Base-by-base conservation (phyloP, 2,888 invertebrate species). In the Idaea biselata region DNA sequence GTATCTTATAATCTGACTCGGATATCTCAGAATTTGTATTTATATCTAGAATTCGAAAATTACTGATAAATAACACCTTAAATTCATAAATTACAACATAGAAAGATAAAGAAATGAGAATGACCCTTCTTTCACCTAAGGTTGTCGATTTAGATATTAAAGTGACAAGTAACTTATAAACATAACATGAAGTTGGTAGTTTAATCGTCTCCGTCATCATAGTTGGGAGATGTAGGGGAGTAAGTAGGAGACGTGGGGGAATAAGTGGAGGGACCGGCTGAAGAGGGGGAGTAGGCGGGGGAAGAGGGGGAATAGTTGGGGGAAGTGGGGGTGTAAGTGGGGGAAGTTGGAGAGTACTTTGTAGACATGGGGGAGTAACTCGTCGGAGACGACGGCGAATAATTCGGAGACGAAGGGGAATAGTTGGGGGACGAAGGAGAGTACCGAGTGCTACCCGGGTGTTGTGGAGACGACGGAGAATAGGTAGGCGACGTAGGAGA, bases 281-380 rank as follows among this genome's bases (percentile, higher is more conserved):
- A 97, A 57, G 95, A 94, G 16, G 95, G 96, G n/a, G 96, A 96
- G 73, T 96, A 96, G 59, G 95, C 95, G 0, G 97, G 97, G 58
- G 95, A 95, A 0, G 95, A 95, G 0, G 97, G 97, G 0, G 96
- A 95, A 73, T 96, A 96, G 72, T 95, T 96, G 0, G 96, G 96
- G 11, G 95, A 95, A 1, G 96, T 95, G 0, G 96, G 97, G 0
- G 96, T 96, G 82, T 96, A 97, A 33, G 95, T 94, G 0, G 96
- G 97, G 61, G 95, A 95, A 55, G 95, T 94, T 0, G 97, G 96
- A 0, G 96, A 96, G 87, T 97, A 97, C 79, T 95, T 95, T 7
- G 97, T 96, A 68, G 96, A 96, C 57, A 95, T 95, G 1, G 97
- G 96, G 0, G 97, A 95, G 84, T 96, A 96, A 75, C 94, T 94